Base-by-base conservation (phyloP, 2,113 vertebrate species). In the Melanocharis versteri region DNA sequence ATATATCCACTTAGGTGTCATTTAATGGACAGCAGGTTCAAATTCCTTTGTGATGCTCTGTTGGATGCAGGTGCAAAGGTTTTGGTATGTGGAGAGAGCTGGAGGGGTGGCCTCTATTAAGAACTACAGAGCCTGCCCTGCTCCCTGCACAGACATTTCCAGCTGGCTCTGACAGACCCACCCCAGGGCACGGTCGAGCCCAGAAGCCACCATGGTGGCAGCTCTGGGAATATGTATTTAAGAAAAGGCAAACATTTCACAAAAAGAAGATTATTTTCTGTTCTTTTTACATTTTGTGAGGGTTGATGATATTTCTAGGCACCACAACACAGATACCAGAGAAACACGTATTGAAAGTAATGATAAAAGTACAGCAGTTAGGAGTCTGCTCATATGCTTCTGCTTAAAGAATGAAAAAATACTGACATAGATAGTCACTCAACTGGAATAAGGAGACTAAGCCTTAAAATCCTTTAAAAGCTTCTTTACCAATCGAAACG, bases 61-160 rank as follows among this genome's bases (percentile, higher is more conserved):
- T 11, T 72, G 22, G 10, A 9, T 60, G 26, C 6, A 69, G n/a
- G 7, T 56, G 16, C 14, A 50, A 77, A 85, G 2, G 12, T 60
- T 84, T 77, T 45, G 14, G 10, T 28, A 17, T 13, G 1, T 13
- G 26, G 3, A 8, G 5, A 30, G 20, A 18, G 14, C 11, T 58
- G 12, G 19, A 58, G 15, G 3, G 3, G 5, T 6, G 6, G 2
- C 9, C 14, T 71, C 12, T 57, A 9, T n/a, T 11, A 21, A 40
- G 12, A 60, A 12, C 17, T 30, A 8, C 2, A 0, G 1, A 9
- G 17, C 3, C 6, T 72, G 27, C 15, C 15, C n/a, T 3, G 1
- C 31, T 27, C 7, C 6, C 2, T 40, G 33, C 13, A 51, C 28
- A 35, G 16, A 35, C 5, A 22, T 68, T 60, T 76, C 30, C 16